A percentile compares a stretch with the other conserved stretches of the same genome.
phyloP scores from a whole-genome alignment of 2,113 vertebrate genomes.

The Toxotes chatareus region DNA sequence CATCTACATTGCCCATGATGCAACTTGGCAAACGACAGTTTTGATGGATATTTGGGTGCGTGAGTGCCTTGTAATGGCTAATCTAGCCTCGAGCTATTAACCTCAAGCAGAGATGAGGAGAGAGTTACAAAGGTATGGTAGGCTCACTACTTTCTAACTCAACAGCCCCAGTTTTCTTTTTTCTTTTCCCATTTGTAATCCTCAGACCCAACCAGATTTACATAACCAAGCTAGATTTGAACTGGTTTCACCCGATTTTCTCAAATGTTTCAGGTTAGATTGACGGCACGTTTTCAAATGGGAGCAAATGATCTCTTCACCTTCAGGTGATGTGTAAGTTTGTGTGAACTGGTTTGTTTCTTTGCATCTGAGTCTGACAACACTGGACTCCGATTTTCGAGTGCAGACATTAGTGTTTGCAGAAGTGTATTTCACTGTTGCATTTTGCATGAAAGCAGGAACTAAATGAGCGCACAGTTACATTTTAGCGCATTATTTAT shows the following conservation, averaged over 20 bases:
- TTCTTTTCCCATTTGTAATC: too few relatives aligned
- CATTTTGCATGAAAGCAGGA: not conserved
- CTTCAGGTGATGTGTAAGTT: not conserved
- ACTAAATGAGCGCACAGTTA: not conserved
- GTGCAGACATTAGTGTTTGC: conserved; percentile 1
- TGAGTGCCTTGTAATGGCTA: not conserved
- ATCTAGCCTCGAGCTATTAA: not conserved
- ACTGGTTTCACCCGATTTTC: too few relatives aligned
- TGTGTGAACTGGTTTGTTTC: not conserved
- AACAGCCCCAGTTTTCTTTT: not conserved
- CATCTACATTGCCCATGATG: not conserved
- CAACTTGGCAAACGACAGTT: not conserved
- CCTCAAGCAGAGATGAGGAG: not conserved
- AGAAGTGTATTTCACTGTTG: not conserved
- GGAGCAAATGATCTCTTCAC: too few relatives aligned
- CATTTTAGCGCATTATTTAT: conserved; percentile 8
- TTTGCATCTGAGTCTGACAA: conserved; percentile 11
- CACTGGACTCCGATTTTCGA: not conserved
- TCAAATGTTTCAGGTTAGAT: too few relatives aligned
- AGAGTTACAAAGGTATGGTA: not conserved
- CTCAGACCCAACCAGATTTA: not conserved
- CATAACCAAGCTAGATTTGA: too few relatives aligned
- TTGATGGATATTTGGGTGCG: too few relatives aligned
- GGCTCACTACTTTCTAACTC: not conserved
- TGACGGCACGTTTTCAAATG: too few relatives aligned